Evolutionary conservation across 2,888 invertebrate genomes (phyloP).

Genomic region (Leptinotarsa peninsularis): DNA sequence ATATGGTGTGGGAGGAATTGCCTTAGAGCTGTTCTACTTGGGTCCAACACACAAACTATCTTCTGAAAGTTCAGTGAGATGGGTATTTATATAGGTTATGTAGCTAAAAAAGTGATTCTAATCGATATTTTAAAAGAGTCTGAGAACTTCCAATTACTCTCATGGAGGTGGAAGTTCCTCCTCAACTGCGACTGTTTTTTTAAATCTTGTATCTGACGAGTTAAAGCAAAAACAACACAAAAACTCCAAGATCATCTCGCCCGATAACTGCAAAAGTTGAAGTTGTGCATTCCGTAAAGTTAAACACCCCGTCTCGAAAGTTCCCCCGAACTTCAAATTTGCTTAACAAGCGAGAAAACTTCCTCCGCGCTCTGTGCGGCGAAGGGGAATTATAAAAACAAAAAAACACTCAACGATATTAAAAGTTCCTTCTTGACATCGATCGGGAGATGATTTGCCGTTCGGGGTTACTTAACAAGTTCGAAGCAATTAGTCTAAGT

Average conservation of each 20-base stretch:
- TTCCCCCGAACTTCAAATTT: background rate
- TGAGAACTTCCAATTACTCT: too few species aligned
- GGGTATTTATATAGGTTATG: too few species aligned
- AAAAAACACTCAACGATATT: background rate
- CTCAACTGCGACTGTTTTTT: too few species aligned
- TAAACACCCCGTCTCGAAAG: background rate
- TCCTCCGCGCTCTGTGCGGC: background rate
- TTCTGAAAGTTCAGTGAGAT: too few species aligned
- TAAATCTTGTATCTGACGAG: background rate
- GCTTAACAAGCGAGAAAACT: background rate
- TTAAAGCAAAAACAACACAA: background rate
- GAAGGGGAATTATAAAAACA: background rate
- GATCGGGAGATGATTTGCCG: background rate
- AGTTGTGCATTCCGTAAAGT: background rate
- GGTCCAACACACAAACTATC: too few species aligned
- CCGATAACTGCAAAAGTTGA: background rate
- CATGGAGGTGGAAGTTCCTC: too few species aligned
- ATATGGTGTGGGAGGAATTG: too few species aligned
- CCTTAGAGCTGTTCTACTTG: too few species aligned
- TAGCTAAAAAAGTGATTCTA: too few species aligned
- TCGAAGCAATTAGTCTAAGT: constrained; percentile 1
- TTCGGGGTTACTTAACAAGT: background rate
- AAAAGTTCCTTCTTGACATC: background rate
- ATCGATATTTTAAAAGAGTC: too few species aligned
- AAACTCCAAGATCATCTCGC: background rate